A percentile compares a stretch with the other conserved stretches of the same genome.
These are phyloP conservation scores for Falco novaeseelandiae DNA, from an alignment of 2,797 vertebrate genomes.

Conservation along the genomic window DNA sequence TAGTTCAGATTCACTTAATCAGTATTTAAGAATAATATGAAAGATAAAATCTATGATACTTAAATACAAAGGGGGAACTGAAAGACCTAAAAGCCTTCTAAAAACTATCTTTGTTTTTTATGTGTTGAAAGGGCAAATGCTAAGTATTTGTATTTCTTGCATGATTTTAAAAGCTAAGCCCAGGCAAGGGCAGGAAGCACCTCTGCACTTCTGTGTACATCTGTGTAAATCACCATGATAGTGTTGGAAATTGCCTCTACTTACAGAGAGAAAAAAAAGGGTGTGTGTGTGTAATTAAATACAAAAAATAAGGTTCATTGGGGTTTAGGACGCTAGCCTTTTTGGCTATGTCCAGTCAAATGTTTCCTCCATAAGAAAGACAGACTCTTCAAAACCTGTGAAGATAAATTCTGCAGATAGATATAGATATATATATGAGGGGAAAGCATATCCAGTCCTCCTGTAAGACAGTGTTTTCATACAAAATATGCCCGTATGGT, in stretches of 20 bases:
- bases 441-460: not conserved
- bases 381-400: not conserved
- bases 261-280: not conserved
- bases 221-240: not conserved
- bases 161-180: not conserved
- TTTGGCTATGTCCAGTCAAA: not conserved
- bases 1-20: not conserved
- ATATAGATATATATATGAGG: not conserved
- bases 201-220: not conserved
- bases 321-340: not conserved
- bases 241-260: not conserved
- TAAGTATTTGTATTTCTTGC: not conserved
- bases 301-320: not conserved
- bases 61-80: not conserved
- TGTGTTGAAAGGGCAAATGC: not conserved
- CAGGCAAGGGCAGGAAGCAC: not conserved
- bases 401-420: not conserved
- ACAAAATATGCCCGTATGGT: not conserved
- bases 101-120: not conserved
- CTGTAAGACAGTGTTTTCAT: not conserved
- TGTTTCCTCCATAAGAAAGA: not conserved
- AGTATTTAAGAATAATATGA: not conserved
- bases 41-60: not conserved
- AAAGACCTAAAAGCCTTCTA: not conserved
- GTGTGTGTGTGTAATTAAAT: not conserved